A percentile compares a stretch with the other conserved stretches of the same genome.
Evolutionary conservation across 2,113 vertebrate species (phyloP).

Genomic region (Periophthalmus modestus): DNA sequence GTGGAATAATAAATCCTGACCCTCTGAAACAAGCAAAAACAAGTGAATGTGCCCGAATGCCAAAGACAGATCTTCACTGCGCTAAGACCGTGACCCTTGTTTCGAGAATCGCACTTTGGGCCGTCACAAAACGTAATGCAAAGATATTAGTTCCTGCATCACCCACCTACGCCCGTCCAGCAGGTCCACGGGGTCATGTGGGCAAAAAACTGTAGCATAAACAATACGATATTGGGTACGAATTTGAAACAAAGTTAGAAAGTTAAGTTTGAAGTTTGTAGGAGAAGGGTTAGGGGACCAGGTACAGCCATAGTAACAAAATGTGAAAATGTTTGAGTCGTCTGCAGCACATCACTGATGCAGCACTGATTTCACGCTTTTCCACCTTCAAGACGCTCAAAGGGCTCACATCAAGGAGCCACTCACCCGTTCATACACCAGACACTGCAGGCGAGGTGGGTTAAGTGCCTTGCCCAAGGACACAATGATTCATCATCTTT

Average conservation of each 20-base stretch:
- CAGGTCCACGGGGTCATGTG: background rate
- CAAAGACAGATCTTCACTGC: background rate
- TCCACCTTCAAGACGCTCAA: no score
- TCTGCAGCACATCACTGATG: background rate
- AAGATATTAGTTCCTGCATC: background rate
- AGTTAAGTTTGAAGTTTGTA: background rate
- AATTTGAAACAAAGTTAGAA: slow-evolving; percentile 6
- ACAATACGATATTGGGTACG: background rate
- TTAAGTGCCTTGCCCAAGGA: no score
- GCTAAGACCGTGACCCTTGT: background rate
- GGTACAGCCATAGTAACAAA: background rate
- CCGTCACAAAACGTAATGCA: slow-evolving; percentile 10
- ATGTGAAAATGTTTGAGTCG: background rate
- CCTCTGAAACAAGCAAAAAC: slow-evolving; percentile 29
- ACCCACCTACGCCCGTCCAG: background rate
- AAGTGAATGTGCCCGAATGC: background rate
- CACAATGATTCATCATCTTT: no score
- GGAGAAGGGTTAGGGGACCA: background rate
- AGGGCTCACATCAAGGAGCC: no score
- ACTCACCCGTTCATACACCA: no score
- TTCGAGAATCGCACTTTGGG: background rate
- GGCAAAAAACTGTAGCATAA: background rate
- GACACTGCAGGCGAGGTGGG: no score
- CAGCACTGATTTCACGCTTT: background rate
- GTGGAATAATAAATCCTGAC: slow-evolving; percentile 48